Conservation (phyloP, 2,888 invertebrate genomes). For the Meganola albula region DNA sequence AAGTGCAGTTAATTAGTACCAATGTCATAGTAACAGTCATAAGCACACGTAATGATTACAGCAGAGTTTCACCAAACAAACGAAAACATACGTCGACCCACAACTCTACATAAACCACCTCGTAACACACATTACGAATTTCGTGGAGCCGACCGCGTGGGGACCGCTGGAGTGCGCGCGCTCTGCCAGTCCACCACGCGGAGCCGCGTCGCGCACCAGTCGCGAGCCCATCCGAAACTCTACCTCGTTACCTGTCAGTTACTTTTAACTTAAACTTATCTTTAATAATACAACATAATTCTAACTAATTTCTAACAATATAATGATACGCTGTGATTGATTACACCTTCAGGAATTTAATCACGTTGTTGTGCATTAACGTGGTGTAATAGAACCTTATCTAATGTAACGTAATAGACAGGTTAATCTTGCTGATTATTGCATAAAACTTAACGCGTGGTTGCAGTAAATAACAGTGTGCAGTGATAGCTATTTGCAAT, state of each 20-base stretch:
- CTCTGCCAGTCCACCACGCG: constrained; percentile 59
- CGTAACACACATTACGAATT: constrained; percentile 58
- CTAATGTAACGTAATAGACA: constrained; percentile 52
- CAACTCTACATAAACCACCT: constrained; percentile 56
- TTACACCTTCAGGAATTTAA: too few relatives aligned
- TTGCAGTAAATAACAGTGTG: constrained; percentile 23
- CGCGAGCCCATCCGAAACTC: constrained; percentile 37
- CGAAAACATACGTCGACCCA: constrained; percentile 44
- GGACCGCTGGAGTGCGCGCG: constrained; percentile 37
- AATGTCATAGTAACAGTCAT: constrained; percentile 19
- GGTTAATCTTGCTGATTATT: constrained; percentile 28
- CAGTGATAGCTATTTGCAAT: constrained; percentile 26
- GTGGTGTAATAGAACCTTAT: constrained; percentile 53
- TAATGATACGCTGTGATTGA: too few relatives aligned
- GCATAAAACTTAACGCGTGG: constrained; percentile 26
- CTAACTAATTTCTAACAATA: too few relatives aligned
- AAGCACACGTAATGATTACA: constrained; percentile 20
- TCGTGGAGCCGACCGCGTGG: constrained; percentile 45
- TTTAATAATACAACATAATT: too few relatives aligned
- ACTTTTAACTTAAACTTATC: constrained; percentile 14
- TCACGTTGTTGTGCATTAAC: too few relatives aligned
- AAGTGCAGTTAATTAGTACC: constrained; percentile 6
- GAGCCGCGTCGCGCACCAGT: constrained; percentile 61
- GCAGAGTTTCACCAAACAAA: constrained; percentile 31
- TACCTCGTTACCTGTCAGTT: constrained; percentile 33